phyloP scores from a whole-genome alignment of 2,113 vertebrate genomes.

The Glaucidium brasilianum region DNA sequence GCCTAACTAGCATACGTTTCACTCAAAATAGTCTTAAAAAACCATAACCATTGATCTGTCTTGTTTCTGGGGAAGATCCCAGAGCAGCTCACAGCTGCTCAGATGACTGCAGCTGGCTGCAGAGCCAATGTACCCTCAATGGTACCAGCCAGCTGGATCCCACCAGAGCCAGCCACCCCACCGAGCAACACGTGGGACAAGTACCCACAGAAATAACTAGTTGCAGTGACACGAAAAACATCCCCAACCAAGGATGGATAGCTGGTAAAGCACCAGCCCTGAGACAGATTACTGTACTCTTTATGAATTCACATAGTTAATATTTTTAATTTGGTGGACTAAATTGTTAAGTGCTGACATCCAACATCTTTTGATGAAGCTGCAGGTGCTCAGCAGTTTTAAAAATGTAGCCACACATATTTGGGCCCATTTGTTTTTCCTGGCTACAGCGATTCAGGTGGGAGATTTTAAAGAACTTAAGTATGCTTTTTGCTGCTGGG shows the following conservation, averaged over 20 bases:
- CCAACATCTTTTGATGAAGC: background rate
- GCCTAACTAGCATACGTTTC: background rate
- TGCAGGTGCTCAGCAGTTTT: slow-evolving; percentile 44
- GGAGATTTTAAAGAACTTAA: slow-evolving; percentile 48
- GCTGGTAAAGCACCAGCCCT: background rate
- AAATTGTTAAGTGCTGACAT: slow-evolving; percentile 1
- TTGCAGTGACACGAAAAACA: background rate
- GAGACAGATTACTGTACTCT: background rate
- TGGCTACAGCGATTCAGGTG: slow-evolving; percentile 41
- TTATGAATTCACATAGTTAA: background rate
- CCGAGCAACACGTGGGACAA: background rate
- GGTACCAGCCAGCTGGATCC: background rate
- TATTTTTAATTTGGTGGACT: background rate
- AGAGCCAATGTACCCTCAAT: background rate
- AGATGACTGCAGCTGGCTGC: background rate
- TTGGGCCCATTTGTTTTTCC: slow-evolving; percentile 48
- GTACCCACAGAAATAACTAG: background rate
- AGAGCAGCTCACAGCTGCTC: background rate
- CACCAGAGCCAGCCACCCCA: background rate
- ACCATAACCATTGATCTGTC: accelerated
- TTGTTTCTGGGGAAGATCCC: background rate
- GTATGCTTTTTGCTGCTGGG: slow-evolving; percentile 48
- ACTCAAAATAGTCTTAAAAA: background rate
- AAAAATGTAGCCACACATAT: background rate
- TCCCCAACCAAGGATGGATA: background rate